Conservation (phyloP, 2,888 invertebrate genomes). For the Muschampia plurimacula region DNA sequence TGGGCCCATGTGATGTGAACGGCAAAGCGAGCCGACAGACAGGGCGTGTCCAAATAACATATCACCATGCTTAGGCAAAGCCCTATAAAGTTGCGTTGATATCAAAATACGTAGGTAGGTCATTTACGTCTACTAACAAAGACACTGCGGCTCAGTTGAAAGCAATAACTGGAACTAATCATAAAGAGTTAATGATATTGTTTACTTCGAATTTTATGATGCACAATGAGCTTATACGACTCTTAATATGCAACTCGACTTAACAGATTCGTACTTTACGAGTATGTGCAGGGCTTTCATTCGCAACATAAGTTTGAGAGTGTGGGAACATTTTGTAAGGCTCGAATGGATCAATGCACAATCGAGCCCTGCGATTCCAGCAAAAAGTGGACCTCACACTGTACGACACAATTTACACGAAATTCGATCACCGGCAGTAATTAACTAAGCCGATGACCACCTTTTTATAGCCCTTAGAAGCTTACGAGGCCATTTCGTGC, state of each 20-base stretch:
- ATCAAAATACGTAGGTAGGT: constrained; percentile 5
- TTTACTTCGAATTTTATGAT: constrained; percentile 19
- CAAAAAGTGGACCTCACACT: constrained; percentile 65
- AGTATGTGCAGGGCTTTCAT: constrained; percentile 18
- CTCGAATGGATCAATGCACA: constrained; percentile 29
- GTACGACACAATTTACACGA: constrained; percentile 51
- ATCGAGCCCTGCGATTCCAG: constrained; percentile 45
- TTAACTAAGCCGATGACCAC: constrained; percentile 52
- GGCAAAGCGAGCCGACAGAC: constrained; percentile 46
- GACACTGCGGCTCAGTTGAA: not conserved
- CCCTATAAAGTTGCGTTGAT: constrained; percentile 10
- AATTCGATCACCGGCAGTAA: constrained; percentile 57
- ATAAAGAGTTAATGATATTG: constrained; percentile 3
- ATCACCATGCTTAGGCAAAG: constrained; percentile 17
- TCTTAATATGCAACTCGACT: constrained; percentile 27
- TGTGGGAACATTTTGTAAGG: constrained; percentile 50
- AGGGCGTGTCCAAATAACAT: constrained; percentile 39
- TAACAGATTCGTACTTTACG: constrained; percentile 15
- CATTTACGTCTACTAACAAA: not conserved
- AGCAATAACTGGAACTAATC: not conserved
- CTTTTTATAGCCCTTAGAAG: constrained; percentile 43
- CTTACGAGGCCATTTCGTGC: constrained; percentile 12
- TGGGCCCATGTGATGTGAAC: constrained; percentile 48
- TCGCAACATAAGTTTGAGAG: constrained; percentile 36
- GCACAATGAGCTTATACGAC: constrained; percentile 14